These are phyloP conservation scores for Shinisaurus crocodilurus DNA, from an alignment of 2,113 vertebrate genomes.

Conservation along the genomic window DNA sequence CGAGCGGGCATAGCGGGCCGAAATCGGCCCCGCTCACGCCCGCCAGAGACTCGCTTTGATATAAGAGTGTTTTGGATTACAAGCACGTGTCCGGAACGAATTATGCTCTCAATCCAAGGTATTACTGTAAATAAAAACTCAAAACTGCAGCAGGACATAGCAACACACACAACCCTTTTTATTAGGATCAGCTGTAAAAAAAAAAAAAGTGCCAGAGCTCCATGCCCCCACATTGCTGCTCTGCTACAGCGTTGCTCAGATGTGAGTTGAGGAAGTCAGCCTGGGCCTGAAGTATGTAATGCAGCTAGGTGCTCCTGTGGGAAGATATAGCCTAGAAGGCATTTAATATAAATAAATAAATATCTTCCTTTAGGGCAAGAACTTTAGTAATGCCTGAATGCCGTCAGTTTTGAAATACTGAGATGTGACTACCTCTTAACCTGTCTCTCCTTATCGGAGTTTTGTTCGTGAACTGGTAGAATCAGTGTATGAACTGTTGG, in stretches of 20 bases:
- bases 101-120: no score
- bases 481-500: constrained; percentile 52
- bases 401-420: constrained; percentile 51
- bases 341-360: not conserved
- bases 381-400: constrained; percentile 32
- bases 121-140: no score
- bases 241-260: not conserved
- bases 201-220: not conserved
- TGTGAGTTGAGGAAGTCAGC: not conserved
- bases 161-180: not conserved
- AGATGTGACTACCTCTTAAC: constrained; percentile 45
- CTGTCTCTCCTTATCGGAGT: constrained; percentile 47
- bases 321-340: not conserved
- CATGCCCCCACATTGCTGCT: not conserved
- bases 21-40: no score
- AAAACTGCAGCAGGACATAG: no score
- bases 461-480: constrained; percentile 52
- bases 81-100: no score
- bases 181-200: not conserved
- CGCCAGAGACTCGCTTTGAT: no score
- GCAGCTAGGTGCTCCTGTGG: not conserved
- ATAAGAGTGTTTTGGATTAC: no score
- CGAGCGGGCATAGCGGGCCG: no score
- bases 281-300: not conserved
- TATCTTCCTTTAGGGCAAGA: constrained; percentile 10